Conservation (phyloP, 2,888 invertebrate species). For the Synergus laeviventris region DNA sequence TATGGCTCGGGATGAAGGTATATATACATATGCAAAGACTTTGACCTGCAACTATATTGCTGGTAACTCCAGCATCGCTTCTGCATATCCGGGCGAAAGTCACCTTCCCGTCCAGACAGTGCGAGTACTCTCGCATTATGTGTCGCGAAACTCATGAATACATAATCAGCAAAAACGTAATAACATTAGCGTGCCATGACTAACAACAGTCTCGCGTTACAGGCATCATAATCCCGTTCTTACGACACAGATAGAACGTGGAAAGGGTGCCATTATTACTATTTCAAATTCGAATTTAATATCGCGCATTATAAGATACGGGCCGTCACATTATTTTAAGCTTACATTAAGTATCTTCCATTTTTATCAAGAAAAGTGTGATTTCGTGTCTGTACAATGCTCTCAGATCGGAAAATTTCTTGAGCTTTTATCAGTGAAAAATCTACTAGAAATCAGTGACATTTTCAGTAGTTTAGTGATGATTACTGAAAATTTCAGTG, state of each 20-base stretch:
- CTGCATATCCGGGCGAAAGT: constrained; percentile 35
- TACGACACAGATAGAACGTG: constrained; percentile 22
- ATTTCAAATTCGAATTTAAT: constrained; percentile 6
- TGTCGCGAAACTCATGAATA: constrained; percentile 54
- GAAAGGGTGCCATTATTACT: constrained; percentile 8
- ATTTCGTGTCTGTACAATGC: no score
- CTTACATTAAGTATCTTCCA: not conserved
- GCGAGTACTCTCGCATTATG: constrained; percentile 54
- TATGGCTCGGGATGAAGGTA: not conserved
- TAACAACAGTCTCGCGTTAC: constrained; percentile 59
- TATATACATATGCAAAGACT: not conserved
- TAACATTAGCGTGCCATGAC: constrained; percentile 60
- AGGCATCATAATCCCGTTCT: constrained; percentile 24
- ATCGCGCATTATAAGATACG: not conserved
- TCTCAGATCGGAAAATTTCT: no score
- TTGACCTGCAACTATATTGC: not conserved
- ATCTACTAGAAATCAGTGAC: no score
- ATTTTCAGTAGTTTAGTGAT: no score
- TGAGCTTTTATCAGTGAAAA: no score
- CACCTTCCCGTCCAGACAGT: constrained; percentile 29
- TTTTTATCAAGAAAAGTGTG: no score
- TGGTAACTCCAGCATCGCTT: not conserved
- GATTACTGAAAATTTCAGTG: no score
- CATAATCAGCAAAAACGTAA: constrained; percentile 55
- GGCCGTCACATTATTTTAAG: not conserved